Conservation (phyloP, 92 coral and sea anemone genomes). For the Phymanthus crucifer region DNA sequence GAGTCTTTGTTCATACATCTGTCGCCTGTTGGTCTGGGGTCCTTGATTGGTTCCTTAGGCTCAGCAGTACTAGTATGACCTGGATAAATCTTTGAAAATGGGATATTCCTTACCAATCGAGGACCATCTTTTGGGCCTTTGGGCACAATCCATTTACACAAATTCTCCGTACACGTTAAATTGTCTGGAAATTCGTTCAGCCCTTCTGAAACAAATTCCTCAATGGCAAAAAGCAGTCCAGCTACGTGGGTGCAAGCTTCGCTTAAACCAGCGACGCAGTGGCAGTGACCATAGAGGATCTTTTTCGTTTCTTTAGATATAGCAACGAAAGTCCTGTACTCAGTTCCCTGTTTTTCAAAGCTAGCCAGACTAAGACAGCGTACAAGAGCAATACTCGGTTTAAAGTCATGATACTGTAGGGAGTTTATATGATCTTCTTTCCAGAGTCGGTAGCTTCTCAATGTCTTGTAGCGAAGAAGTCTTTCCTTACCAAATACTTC, state of each 20-base stretch:
- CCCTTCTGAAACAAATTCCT: slow-evolving; percentile 48
- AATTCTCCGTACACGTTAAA: slow-evolving; percentile 40
- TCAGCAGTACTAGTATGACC: slow-evolving; percentile 18
- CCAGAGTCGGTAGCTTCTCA: slow-evolving; percentile 45
- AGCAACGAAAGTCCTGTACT: slow-evolving; percentile 38
- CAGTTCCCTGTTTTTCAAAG: slow-evolving; percentile 34
- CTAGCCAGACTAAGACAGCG: slow-evolving; percentile 27
- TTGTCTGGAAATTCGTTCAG: slow-evolving; percentile 36
- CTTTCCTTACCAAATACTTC: slow-evolving; percentile 31
- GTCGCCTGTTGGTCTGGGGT: slow-evolving; percentile 29
- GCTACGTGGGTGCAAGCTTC: slow-evolving; percentile 43
- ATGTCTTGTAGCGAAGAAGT: slow-evolving; percentile 32
- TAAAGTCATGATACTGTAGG: slow-evolving; percentile 13
- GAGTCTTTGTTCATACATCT: slow-evolving; percentile 15
- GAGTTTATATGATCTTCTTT: slow-evolving; percentile 39
- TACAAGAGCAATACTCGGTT: slow-evolving; percentile 15
- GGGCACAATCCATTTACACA: slow-evolving; percentile 28
- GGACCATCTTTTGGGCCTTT: too few species aligned
- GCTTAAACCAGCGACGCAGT: slow-evolving; percentile 39
- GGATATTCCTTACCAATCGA: too few species aligned
- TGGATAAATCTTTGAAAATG: slow-evolving; percentile 24
- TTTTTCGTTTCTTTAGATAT: slow-evolving; percentile 33
- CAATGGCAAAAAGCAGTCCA: slow-evolving; percentile 31
- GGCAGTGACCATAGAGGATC: slow-evolving; percentile 40
- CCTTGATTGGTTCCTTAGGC: slow-evolving; percentile 13